Base-by-base conservation (phyloP, 2,888 invertebrate species). In the Bedellia somnulentella region DNA sequence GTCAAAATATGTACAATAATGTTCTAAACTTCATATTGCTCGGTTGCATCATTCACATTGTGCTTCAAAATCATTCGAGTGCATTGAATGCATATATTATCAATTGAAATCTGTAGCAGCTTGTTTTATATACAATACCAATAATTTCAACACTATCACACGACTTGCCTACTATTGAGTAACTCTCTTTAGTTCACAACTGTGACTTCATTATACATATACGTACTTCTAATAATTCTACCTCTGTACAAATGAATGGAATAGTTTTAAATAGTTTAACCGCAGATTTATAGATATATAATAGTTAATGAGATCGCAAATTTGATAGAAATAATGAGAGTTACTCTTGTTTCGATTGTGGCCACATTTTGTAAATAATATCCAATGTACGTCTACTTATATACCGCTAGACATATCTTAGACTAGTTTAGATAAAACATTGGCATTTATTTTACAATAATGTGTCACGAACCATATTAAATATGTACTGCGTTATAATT, bases 71-170 rank as follows among this genome's bases (percentile, higher is more conserved):
- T 24, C 24, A 24, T n/a, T 24, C 13, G 9, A 15, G 12, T 13
- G 8, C 25, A 4, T 14, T 13, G n/a, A 27, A 11, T 15, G 22
- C 15, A 25, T 25, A 5, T 18, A 30, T 24, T 25, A 5, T 24
- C 31, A 31, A 26, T 21, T 26, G 22, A 27, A 31, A 31, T 15
- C 13, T 27, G 31, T 73, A 63, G 60, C 64, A 73, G 59, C 60
- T 73, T 64, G 62, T 66, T 27, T 60, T 73, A 75, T 71, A 61
- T 71, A 73, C 68, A 71, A 63, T 64, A 68, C 70, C 67, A 57
- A 67, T 66, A 59, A 58, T 58, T 66, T 61, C 52, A 62, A 57
- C 63, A 66, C 63, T 64, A 67, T 67, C 70, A 66, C 61, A 66
- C 68, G 60, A 68, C 64, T 67, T 64, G 49, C 66, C 67, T 68